A percentile compares a stretch with the other conserved stretches of the same genome.
Conservation (phyloP, 1,140 invertebrate species). For the Papilio glaucus region DNA sequence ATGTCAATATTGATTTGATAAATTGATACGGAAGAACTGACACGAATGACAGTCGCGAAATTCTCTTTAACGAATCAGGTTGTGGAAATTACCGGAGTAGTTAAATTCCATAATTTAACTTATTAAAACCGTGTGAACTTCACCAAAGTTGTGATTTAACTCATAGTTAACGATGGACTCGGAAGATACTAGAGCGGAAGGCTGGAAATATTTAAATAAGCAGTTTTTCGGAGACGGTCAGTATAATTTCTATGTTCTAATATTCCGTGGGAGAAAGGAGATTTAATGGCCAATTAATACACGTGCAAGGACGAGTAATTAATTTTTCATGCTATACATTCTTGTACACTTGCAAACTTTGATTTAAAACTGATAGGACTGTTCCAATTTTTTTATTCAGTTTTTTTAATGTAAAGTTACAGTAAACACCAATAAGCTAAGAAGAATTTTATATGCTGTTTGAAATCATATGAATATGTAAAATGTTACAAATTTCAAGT, state of each 20-base stretch:
- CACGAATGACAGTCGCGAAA: constrained; percentile 39
- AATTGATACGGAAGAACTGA: constrained; percentile 36
- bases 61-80: constrained; percentile 6
- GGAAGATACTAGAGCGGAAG: constrained; percentile 77
- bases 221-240: constrained; percentile 81
- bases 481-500: neutral
- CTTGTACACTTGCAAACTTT: neutral
- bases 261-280: constrained; percentile 39
- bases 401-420: neutral
- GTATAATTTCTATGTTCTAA: constrained; percentile 47
- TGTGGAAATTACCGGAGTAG: constrained; percentile 10
- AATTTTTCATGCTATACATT: constrained; percentile 16
- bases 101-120: constrained; percentile 23
- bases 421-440: too few relatives aligned
- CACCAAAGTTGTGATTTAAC: neutral
- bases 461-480: neutral
- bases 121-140: constrained; percentile 32
- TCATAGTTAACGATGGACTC: constrained; percentile 58
- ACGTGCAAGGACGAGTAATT: constrained; percentile 37
- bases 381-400: neutral
- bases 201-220: constrained; percentile 83
- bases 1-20: constrained; percentile 40
- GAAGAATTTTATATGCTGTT: neutral
- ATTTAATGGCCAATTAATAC: constrained; percentile 31
- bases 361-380: neutral